phyloP scores from a whole-genome alignment of 2,888 invertebrate genomes.

The Latheticus oryzae region DNA sequence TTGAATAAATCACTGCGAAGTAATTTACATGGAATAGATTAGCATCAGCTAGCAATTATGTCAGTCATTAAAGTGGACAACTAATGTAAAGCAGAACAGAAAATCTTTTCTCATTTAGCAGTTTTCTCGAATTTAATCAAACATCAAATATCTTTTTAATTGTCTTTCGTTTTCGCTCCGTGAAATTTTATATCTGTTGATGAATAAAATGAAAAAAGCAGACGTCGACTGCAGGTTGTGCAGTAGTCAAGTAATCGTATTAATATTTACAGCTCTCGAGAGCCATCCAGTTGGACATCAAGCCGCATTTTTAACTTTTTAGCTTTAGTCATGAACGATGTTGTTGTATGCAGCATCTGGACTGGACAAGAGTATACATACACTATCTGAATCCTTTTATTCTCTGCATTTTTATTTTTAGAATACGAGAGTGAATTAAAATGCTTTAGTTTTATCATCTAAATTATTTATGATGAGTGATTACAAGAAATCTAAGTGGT shows the following conservation, averaged over 20 bases:
- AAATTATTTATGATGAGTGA: slow-evolving; percentile 20
- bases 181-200: slow-evolving; percentile 19
- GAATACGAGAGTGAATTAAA: slow-evolving; percentile 11
- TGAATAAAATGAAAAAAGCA: slow-evolving; percentile 27
- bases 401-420: slow-evolving; percentile 23
- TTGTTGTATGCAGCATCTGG: slow-evolving; percentile 21
- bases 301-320: slow-evolving; percentile 18
- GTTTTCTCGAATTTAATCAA: too few species aligned
- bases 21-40: too few species aligned
- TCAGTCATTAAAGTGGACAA: too few species aligned
- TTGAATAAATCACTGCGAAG: too few species aligned
- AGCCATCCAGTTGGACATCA: slow-evolving; percentile 28
- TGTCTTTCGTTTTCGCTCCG: slow-evolving; percentile 10
- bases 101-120: too few species aligned
- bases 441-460: slow-evolving; percentile 24
- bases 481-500: slow-evolving; percentile 20
- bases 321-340: slow-evolving; percentile 5
- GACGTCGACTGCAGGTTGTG: slow-evolving; percentile 26
- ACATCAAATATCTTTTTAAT: slow-evolving; percentile 16
- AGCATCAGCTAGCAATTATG: too few species aligned
- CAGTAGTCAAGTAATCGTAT: slow-evolving; percentile 27
- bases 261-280: slow-evolving; percentile 33
- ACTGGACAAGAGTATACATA: slow-evolving; percentile 14
- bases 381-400: slow-evolving; percentile 5
- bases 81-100: too few species aligned